Conservation (phyloP, 64 coral and sea anemone species). For the Actinia tenebrosa region DNA sequence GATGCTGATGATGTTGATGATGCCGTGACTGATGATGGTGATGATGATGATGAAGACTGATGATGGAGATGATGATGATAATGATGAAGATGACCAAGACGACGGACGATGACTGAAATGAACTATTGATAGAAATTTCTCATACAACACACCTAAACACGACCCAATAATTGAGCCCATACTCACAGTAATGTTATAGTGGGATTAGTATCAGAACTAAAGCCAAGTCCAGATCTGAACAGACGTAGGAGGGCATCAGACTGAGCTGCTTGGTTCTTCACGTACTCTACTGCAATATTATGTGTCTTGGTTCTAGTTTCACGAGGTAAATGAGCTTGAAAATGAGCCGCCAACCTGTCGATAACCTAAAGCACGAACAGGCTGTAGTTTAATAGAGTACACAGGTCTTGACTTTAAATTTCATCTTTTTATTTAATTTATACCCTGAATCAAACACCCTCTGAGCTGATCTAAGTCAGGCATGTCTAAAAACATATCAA, state of each 20-base stretch:
- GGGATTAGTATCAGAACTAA: slow-evolving; percentile 67
- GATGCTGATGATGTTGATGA: too few relatives aligned
- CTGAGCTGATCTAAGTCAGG: too few relatives aligned
- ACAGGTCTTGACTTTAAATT: too few relatives aligned
- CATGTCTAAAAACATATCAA: background rate
- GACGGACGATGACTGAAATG: too few relatives aligned
- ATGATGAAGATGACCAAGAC: too few relatives aligned
- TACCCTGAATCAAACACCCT: too few relatives aligned
- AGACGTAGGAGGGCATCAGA: slow-evolving; percentile 70
- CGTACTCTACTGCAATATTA: slow-evolving; percentile 77
- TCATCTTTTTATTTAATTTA: too few relatives aligned
- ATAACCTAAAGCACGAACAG: slow-evolving; percentile 29
- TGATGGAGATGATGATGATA: too few relatives aligned
- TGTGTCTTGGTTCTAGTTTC: slow-evolving; percentile 65
- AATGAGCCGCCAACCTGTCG: slow-evolving; percentile 59
- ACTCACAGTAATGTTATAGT: background rate
- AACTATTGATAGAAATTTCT: too few relatives aligned
- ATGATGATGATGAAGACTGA: too few relatives aligned
- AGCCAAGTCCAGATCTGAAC: slow-evolving; percentile 71
- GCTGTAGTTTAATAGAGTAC: background rate
- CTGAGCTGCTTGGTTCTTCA: slow-evolving; percentile 66
- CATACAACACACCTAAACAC: too few relatives aligned
- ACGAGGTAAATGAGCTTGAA: slow-evolving; percentile 68
- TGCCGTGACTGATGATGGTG: too few relatives aligned
- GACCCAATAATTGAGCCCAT: background rate